Conservation (phyloP, 2,888 invertebrate species). For the Agriopis aurantiaria region DNA sequence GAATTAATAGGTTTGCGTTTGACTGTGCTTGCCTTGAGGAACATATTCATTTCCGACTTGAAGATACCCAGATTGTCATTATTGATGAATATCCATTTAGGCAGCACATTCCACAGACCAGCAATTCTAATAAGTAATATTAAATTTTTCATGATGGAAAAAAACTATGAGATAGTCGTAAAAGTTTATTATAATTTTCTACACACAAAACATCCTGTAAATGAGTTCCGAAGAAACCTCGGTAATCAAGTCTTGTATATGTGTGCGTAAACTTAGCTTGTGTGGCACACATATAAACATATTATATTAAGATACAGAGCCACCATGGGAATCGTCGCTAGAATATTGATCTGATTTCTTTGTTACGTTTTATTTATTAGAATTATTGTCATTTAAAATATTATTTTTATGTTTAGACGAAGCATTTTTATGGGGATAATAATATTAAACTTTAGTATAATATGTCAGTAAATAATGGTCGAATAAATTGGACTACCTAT, state of each 20-base stretch:
- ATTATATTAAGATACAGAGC: conserved; percentile 24
- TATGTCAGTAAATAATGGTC: conserved; percentile 22
- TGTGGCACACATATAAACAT: conserved; percentile 15
- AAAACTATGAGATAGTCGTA: no score
- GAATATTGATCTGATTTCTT: conserved; percentile 36
- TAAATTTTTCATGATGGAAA: no score
- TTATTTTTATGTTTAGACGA: conserved; percentile 18
- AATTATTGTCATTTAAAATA: conserved; percentile 32
- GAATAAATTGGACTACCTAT: conserved; percentile 24
- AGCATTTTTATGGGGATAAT: conserved; percentile 16
- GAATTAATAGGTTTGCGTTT: no score
- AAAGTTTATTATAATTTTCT: no score
- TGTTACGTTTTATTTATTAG: conserved; percentile 30
- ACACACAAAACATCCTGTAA: conserved; percentile 44
- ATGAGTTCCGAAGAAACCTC: conserved; percentile 36
- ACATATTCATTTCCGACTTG: no score
- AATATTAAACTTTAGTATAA: not conserved
- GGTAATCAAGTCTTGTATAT: conserved; percentile 52
- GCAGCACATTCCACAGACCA: no score
- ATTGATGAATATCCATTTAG: no score
- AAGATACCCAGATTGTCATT: no score
- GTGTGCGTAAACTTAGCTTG: conserved; percentile 29
- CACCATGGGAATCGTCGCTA: conserved; percentile 27
- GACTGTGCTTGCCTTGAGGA: no score
- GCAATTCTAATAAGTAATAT: no score